A percentile compares a stretch with the other conserved stretches of the same genome.
phyloP scores from a whole-genome alignment of 2,797 vertebrate species.

The Potorous gilbertii region DNA sequence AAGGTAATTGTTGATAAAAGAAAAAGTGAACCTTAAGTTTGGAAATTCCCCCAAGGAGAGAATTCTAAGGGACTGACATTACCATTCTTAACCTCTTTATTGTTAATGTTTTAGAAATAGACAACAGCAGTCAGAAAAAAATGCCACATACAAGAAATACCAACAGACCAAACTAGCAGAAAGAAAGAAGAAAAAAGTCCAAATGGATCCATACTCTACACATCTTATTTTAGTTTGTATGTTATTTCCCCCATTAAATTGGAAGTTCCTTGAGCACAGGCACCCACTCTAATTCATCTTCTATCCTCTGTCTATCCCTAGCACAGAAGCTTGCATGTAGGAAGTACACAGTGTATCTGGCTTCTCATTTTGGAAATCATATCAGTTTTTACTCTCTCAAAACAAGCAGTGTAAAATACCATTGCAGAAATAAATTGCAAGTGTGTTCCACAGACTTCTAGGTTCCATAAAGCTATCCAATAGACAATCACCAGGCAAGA shows the following conservation, averaged over 20 bases:
- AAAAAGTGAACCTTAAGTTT: constrained; percentile 43
- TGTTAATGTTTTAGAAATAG: neutral
- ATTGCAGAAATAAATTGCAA: neutral
- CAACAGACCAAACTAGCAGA: constrained; percentile 41
- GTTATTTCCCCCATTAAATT: neutral
- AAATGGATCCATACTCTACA: neutral
- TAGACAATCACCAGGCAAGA: neutral
- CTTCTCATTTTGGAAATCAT: neutral
- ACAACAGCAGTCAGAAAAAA: neutral
- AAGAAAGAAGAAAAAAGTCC: constrained; percentile 31
- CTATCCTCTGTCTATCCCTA: neutral
- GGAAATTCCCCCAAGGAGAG: constrained; percentile 42
- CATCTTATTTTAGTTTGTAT: neutral
- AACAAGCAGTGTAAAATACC: neutral
- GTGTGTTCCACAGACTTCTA: neutral
- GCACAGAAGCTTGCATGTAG: neutral
- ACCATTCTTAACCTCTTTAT: neutral
- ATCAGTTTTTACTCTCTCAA: neutral
- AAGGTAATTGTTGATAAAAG: constrained; percentile 56
- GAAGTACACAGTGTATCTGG: neutral
- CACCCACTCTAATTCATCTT: neutral
- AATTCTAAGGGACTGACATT: constrained; percentile 29
- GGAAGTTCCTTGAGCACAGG: neutral
- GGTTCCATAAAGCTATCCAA: constrained; percentile 22
- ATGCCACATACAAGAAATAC: neutral